Evolutionary conservation across 2,113 vertebrate genomes (phyloP).

Genomic region (Poeciliopsis turrubarensis): DNA sequence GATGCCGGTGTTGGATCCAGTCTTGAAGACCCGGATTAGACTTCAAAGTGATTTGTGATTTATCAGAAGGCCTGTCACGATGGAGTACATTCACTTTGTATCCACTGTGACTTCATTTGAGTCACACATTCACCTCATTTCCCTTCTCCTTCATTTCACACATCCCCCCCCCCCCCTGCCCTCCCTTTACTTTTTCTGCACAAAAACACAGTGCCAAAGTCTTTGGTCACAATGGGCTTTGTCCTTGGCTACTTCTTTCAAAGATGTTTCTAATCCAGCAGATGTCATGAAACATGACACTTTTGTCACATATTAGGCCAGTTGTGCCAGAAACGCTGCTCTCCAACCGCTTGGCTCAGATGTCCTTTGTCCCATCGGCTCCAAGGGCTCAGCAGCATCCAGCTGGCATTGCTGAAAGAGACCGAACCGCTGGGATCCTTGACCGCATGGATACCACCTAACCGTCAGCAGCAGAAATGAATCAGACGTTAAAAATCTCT

Average conservation of each 20-base stretch:
- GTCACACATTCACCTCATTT: constrained; percentile 28
- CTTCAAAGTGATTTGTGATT: constrained; percentile 18
- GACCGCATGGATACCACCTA: constrained; percentile 63
- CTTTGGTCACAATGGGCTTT: constrained; percentile 37
- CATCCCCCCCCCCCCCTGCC: constrained; percentile 17
- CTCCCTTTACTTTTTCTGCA: constrained; percentile 44
- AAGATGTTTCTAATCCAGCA: constrained; percentile 55
- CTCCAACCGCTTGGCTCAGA: constrained; percentile 9
- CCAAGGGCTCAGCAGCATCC: constrained; percentile 45
- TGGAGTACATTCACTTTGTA: constrained; percentile 14
- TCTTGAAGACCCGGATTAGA: no score
- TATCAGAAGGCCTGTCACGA: constrained; percentile 23
- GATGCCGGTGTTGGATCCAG: no score
- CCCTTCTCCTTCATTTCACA: neutral
- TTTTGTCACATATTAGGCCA: constrained; percentile 47
- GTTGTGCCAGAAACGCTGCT: constrained; percentile 40
- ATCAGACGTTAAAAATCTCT: constrained; percentile 39
- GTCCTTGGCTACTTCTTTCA: constrained; percentile 42
- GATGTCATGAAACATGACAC: constrained; percentile 40
- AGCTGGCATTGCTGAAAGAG: constrained; percentile 60
- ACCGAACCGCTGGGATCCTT: constrained; percentile 69
- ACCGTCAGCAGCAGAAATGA: constrained; percentile 51
- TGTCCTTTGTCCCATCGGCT: constrained; percentile 36
- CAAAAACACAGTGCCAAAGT: constrained; percentile 25
- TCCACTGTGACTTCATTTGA: constrained; percentile 28